phyloP scores from a whole-genome alignment of 2,888 invertebrate species.

The Teleogryllus oceanicus region DNA sequence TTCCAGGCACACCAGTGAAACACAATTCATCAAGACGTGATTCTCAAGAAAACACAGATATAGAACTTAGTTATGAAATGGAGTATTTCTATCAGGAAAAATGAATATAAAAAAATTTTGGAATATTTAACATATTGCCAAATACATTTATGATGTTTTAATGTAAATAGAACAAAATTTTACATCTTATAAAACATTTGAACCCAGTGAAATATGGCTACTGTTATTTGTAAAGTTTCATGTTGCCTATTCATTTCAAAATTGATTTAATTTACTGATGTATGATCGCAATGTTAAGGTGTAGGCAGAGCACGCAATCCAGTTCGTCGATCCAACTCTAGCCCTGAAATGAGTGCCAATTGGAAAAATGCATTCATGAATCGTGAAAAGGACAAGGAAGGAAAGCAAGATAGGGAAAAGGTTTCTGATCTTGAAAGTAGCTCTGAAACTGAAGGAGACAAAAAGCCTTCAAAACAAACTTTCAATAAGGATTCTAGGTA shows the following conservation, averaged over 20 bases:
- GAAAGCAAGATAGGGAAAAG: conserved; percentile 40
- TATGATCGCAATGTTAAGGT: neutral
- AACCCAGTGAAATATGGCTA: too few species aligned
- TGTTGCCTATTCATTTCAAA: too few species aligned
- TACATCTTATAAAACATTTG: too few species aligned
- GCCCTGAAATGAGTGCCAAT: conserved; percentile 87
- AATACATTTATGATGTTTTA: too few species aligned
- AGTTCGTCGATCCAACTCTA: conserved; percentile 83
- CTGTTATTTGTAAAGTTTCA: too few species aligned
- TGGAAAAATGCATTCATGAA: conserved; percentile 70
- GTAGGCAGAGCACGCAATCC: conserved; percentile 66
- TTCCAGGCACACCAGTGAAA: conserved; percentile 30
- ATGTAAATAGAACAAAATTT: too few species aligned
- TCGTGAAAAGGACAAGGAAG: conserved; percentile 44
- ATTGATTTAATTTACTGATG: too few species aligned
- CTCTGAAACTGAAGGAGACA: conserved; percentile 50
- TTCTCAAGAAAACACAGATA: conserved; percentile 54
- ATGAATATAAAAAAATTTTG: too few species aligned
- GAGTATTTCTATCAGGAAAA: too few species aligned
- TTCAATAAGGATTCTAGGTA: conserved; percentile 66
- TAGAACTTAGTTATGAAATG: conserved; percentile 47
- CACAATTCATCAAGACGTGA: conserved; percentile 52
- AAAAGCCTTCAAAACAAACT: conserved; percentile 64
- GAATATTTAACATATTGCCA: too few species aligned
- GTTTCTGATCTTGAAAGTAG: conserved; percentile 42